Evolutionary conservation across 2,888 invertebrate genomes (phyloP).

Genomic region (Chrysomela aeneicollis): DNA sequence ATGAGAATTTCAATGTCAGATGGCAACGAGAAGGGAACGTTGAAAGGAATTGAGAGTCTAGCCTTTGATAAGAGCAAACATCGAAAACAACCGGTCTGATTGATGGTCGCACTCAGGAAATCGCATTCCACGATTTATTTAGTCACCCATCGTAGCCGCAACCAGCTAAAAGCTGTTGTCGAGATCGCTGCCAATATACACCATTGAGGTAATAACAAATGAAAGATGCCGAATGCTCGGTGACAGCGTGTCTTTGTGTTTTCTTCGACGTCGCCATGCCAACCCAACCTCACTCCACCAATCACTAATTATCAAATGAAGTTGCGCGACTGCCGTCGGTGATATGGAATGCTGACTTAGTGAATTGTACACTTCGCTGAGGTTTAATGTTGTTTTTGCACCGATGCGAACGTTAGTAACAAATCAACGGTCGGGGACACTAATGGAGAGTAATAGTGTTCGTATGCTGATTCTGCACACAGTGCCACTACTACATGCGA

Average conservation of each 20-base stretch:
- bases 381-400: constrained; percentile 56
- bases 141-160: background rate
- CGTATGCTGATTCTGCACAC: constrained; percentile 58
- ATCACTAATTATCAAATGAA: constrained; percentile 35
- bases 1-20: background rate
- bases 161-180: constrained; percentile 3
- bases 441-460: constrained; percentile 60
- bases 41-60: background rate
- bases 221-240: constrained; percentile 18
- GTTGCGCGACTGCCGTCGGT: constrained; percentile 21
- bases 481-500: constrained; percentile 50
- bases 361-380: constrained; percentile 45
- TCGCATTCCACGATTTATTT: background rate
- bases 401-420: constrained; percentile 54
- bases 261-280: constrained; percentile 18
- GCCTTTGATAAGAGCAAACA: background rate
- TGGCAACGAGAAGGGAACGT: background rate
- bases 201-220: constrained; percentile 15
- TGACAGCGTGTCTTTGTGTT: constrained; percentile 20
- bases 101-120: background rate
- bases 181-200: constrained; percentile 6
- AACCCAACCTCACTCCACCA: constrained; percentile 27
- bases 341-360: constrained; percentile 43
- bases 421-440: constrained; percentile 58
- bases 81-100: background rate